Conservation (phyloP, 2,888 invertebrate species). For the Euplagia quadripunctaria region DNA sequence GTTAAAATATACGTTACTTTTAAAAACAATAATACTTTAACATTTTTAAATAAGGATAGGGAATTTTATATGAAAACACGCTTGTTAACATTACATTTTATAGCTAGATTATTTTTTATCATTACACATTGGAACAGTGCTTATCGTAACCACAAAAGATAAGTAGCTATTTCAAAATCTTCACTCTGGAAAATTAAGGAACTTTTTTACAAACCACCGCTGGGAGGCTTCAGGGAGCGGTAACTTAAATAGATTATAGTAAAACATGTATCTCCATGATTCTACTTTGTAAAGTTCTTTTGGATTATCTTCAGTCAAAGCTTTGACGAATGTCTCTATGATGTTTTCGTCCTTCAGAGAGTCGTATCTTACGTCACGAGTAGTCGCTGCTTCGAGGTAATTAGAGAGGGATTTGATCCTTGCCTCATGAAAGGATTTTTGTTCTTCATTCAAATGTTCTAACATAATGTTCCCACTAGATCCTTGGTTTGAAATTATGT, state of each 20-base stretch:
- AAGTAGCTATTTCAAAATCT: constrained; percentile 21
- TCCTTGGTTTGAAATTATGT: constrained; percentile 89
- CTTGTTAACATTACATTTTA: constrained; percentile 15
- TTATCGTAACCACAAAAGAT: constrained; percentile 24
- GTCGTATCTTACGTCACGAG: constrained; percentile 73
- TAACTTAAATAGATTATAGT: constrained; percentile 89
- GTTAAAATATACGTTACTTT: neutral
- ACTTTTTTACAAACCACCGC: constrained; percentile 88
- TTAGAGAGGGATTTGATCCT: constrained; percentile 89
- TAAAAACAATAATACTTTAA: neutral
- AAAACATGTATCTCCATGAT: constrained; percentile 89
- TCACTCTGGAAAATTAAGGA: constrained; percentile 88
- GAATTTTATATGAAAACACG: constrained; percentile 12
- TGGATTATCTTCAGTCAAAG: constrained; percentile 88
- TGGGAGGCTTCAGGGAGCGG: constrained; percentile 86
- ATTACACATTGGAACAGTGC: constrained; percentile 17
- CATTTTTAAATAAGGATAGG: neutral
- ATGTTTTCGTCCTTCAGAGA: constrained; percentile 86
- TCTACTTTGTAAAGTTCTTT: constrained; percentile 90
- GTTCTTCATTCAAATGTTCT: constrained; percentile 88
- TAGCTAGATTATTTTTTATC: constrained; percentile 15
- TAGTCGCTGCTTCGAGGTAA: constrained; percentile 83
- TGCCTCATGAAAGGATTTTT: constrained; percentile 88
- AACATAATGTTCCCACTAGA: constrained; percentile 89
- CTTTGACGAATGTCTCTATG: constrained; percentile 88